Evolutionary conservation across 2,113 vertebrate genomes (phyloP), one percentile per base, ranked within the genome.

Genomic region (Mastomys natalensis): DNA sequence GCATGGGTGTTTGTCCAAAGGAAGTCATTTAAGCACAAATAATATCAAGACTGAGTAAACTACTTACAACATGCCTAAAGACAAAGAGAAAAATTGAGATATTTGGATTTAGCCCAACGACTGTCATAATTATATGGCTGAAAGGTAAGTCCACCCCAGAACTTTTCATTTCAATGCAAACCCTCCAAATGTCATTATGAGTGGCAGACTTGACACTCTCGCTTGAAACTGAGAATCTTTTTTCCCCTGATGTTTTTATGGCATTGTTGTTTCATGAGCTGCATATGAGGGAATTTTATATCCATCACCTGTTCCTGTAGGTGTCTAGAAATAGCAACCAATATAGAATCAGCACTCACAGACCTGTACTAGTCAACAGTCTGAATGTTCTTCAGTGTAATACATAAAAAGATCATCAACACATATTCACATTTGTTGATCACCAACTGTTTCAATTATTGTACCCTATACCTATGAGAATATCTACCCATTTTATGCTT

Each of bases 201-300:
- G 22, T 58, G 64, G 17, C 7, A 86, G n/a, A 53, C 8, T 77
- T 62, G 19, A 72, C n/a, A 21, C 34, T 70, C 40, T 66, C 45
- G 84, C 55, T 80, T 88, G 58, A 84, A 91, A 78, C 68, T 70
- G 31, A 10, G 13, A 58, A 24, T 16, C 9, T 66, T 87, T 62
- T 82, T 34, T 3, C 40, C 88, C 53, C 51, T 82, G n/a, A 77
- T 72, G 66, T 92, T 60, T 90, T 90, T 31, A 85, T 64, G 64
- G 5, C 21, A 86, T 21, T 58, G 53, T 24, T 92, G 31, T 78
- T 93, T 80, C 0, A 1, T 68, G 53, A 21, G 62, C 77, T 78
- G 53, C 62, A 84, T 64, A 72, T 64, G 70, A 93, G 37, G 60
- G 91, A 53, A 29, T 68, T 96, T 51, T 95, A 43, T 74, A n/a